Evolutionary conservation across 37 sponge, comb jelly and placozoan species (phyloP).

Genomic region (Mnemiopsis leidyi): DNA sequence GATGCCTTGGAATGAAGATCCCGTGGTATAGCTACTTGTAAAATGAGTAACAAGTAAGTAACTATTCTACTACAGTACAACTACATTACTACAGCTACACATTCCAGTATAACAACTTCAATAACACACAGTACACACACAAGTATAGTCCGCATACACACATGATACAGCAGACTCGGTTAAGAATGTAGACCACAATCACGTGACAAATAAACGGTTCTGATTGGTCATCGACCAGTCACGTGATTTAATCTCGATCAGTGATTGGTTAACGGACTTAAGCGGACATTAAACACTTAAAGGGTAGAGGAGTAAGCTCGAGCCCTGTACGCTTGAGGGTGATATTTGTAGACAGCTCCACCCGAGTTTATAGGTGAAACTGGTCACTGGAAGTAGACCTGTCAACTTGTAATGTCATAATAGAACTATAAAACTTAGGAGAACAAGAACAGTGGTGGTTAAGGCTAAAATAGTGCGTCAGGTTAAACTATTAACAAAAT

Average conservation of each 20-base stretch:
- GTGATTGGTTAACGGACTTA: background rate
- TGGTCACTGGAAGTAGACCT: too few species aligned
- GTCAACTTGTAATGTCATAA: too few species aligned
- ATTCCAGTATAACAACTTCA: background rate
- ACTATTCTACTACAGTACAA: background rate
- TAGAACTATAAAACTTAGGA: too few species aligned
- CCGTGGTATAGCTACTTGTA: too few species aligned
- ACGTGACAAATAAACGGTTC: background rate
- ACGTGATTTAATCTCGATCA: background rate
- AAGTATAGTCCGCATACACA: background rate
- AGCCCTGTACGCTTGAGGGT: background rate
- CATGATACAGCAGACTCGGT: background rate
- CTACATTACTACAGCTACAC: background rate
- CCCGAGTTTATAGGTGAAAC: too few species aligned
- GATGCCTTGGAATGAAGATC: too few species aligned
- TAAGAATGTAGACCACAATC: background rate
- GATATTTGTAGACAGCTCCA: too few species aligned
- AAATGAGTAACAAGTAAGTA: too few species aligned
- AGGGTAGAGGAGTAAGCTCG: background rate
- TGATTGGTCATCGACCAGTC: background rate
- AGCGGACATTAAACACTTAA: background rate
- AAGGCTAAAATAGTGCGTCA: too few species aligned
- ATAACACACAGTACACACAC: background rate
- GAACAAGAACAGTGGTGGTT: too few species aligned
- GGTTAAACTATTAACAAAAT: too few species aligned